Conservation (phyloP, 2,113 vertebrate species). For the Chionomys nivalis region DNA sequence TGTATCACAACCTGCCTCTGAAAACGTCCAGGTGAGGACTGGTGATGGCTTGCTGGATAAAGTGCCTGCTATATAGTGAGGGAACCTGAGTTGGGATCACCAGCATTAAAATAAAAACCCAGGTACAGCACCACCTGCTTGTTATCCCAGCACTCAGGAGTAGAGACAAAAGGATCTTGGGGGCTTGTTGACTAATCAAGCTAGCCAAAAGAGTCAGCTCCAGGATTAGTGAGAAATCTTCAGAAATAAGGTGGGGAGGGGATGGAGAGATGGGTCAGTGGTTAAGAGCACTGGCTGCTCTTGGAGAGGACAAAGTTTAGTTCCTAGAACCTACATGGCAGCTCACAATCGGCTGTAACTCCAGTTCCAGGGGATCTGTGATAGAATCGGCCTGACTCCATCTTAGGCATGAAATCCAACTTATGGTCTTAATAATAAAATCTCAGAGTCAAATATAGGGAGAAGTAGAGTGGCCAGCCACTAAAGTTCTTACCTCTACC, state of each 20-base stretch:
- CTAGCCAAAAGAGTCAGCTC: background rate
- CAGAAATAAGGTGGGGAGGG: background rate
- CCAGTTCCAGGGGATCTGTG: background rate
- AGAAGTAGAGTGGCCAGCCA: too few relatives aligned
- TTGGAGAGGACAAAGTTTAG: background rate
- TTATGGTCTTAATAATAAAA: background rate
- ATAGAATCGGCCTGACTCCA: background rate
- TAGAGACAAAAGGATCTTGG: background rate
- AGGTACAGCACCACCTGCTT: background rate
- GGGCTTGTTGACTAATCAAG: background rate
- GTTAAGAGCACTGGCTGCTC: background rate
- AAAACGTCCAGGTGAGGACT: background rate
- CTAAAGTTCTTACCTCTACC: too few relatives aligned
- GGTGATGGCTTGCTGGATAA: background rate
- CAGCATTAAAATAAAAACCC: background rate
- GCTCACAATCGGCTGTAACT: background rate
- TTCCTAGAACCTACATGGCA: background rate
- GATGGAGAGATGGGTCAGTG: background rate
- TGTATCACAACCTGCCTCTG: fast-evolving
- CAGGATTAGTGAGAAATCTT: background rate
- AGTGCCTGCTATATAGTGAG: background rate
- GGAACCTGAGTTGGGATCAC: background rate
- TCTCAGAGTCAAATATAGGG: too few relatives aligned
- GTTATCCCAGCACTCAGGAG: background rate
- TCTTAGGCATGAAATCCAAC: background rate